Evolutionary conservation across 1,140 invertebrate genomes (phyloP).

Genomic region (Leptonema lineaticorne): DNA sequence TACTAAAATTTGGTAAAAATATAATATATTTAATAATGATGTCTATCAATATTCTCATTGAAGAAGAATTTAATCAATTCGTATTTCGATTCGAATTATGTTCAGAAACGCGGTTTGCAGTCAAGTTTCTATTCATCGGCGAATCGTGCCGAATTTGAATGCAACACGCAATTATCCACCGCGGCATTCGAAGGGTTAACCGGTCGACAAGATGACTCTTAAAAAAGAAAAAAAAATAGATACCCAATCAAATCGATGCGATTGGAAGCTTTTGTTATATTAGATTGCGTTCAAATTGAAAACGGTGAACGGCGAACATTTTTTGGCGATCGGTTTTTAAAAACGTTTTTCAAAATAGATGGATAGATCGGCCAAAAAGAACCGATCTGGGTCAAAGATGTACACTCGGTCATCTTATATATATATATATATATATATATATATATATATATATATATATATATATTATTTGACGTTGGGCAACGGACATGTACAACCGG

Average conservation of each 20-base stretch:
- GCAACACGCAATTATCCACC: neutral
- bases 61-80: no score
- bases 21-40: no score
- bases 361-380: neutral
- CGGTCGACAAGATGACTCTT: no score
- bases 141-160: no score
- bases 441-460: neutral
- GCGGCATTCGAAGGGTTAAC: neutral
- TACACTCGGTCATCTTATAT: neutral
- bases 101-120: no score
- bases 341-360: no score
- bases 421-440: neutral
- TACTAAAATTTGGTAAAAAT: no score
- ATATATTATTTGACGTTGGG: neutral
- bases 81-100: no score
- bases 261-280: conserved; percentile 3
- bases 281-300: conserved; percentile 16
- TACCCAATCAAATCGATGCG: neutral
- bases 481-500: neutral
- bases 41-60: no score
- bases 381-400: conserved; percentile 16
- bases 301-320: neutral
- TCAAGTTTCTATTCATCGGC: no score
- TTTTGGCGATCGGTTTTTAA: conserved; percentile 8
- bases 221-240: no score